phyloP scores from a whole-genome alignment of 2,113 vertebrate species.

The Myotis lucifugus region DNA sequence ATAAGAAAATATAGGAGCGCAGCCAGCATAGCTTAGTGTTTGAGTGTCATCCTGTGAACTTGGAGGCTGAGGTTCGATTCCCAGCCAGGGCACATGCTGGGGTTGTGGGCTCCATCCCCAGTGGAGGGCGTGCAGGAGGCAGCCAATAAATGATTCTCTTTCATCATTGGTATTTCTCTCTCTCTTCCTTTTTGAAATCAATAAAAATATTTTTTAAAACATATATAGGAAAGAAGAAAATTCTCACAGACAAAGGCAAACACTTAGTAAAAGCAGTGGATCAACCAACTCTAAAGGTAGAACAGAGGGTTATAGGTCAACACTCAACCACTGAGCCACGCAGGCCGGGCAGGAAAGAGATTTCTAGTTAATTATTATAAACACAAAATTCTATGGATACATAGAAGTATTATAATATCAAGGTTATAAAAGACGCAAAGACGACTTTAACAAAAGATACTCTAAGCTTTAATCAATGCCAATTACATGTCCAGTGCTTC shows the following conservation, averaged over 20 bases:
- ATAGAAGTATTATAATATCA: not conserved
- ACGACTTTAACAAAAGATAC: not conserved
- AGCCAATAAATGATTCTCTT: no score
- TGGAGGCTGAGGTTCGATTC: no score
- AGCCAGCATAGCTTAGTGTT: no score
- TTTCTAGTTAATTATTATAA: not conserved
- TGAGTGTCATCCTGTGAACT: no score
- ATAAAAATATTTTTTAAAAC: no score
- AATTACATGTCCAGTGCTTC: not conserved
- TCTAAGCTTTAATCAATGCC: not conserved
- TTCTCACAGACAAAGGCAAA: not conserved
- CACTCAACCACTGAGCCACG: no score
- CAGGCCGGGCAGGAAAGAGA: not conserved
- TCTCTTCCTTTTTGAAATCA: no score
- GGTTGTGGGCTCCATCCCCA: no score
- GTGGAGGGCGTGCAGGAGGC: no score
- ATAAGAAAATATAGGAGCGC: not conserved
- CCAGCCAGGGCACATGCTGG: no score
- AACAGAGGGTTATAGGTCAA: not conserved
- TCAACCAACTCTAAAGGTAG: not conserved
- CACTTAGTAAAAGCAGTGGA: not conserved
- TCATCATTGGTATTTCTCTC: no score
- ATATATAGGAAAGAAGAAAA: not conserved
- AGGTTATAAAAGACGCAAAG: not conserved
- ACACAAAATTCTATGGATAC: not conserved